Evolutionary conservation across 2,888 invertebrate species (phyloP), one percentile per base, ranked within the genome.

Genomic region (Dysmachus trigonus): DNA sequence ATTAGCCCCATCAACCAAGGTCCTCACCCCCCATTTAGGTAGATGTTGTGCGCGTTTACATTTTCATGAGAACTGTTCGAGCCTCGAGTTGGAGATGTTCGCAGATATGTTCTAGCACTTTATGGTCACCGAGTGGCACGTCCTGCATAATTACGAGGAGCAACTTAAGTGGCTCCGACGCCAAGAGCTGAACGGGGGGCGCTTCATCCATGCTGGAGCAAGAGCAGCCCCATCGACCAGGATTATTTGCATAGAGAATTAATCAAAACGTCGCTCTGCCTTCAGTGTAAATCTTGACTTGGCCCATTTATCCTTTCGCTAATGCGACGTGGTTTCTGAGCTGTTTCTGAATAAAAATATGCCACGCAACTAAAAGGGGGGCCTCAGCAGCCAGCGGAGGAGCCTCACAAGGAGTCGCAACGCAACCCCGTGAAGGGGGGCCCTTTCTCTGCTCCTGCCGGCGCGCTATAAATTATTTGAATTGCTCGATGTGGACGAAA

Each of bases 201-300:
- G n/a, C n/a, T n/a, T n/a, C n/a, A n/a, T n/a, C n/a, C n/a, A n/a
- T 18, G 22, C 53, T 18, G 62, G 27, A 10, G 62, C 27, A 27
- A 13, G 62, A 62, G 27, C 8, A 51, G 51, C 18, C 22, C 62
- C 62, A 47, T 15, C 47, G 27, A 27, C 62, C 62, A n/a, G n/a
- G 35, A 10, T 35, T 35, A 76, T 76, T 76, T 76, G 76, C 76
- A 76, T 76, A 76, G 18, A 76, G 35, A 76, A 76, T 76, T 76
- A 76, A 76, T 76, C 76, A 76, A 31, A 35, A 76, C 22, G 76
- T 76, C 38, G 15, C 76, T 76, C 35, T 27, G 62, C 35, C 35
- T 76, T 76, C 35, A 33, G 38, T 18, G 76, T 38, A 76, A 76
- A 76, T 76, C 76, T 35, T 76, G n/a, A 10, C 22, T 27, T 18